Evolutionary conservation across 2,797 vertebrate genomes (phyloP).

Genomic region (Gadopsis bispinosus): DNA sequence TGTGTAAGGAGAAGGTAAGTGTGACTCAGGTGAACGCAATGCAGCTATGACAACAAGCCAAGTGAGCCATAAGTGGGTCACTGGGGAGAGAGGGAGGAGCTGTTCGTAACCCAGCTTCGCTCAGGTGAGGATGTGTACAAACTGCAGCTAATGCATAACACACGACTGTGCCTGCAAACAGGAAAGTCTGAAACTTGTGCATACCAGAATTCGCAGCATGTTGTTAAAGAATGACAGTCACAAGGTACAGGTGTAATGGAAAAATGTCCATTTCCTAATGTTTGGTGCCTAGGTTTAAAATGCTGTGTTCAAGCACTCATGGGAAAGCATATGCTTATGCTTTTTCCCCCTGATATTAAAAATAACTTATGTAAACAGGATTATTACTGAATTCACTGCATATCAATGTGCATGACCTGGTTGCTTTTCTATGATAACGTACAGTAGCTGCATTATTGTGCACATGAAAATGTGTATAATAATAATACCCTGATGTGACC

Average conservation of each 20-base stretch:
- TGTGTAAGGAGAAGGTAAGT: not conserved
- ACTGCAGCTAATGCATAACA: not conserved
- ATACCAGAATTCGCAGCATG: not conserved
- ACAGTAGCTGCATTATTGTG: not conserved
- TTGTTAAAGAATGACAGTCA: not conserved
- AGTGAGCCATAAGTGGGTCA: slow-evolving; percentile 42
- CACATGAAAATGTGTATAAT: not conserved
- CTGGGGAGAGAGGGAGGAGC: slow-evolving; percentile 17
- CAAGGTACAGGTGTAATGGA: not conserved
- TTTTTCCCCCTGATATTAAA: not conserved
- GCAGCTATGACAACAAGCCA: slow-evolving; percentile 30
- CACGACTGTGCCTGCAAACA: slow-evolving; percentile 24
- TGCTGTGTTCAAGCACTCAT: not conserved
- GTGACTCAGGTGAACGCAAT: slow-evolving; percentile 17
- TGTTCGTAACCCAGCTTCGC: not conserved
- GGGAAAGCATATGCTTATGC: not conserved
- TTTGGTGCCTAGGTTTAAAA: not conserved
- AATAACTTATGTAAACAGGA: not conserved
- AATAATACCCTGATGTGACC: not conserved
- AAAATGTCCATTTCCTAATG: not conserved
- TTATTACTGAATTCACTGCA: not conserved
- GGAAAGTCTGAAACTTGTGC: slow-evolving; percentile 19
- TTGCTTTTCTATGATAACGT: not conserved
- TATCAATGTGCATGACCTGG: not conserved
- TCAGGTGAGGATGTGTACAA: slow-evolving; percentile 43